phyloP scores from a whole-genome alignment of 1,140 invertebrate genomes.

The Plutomurus gul region DNA sequence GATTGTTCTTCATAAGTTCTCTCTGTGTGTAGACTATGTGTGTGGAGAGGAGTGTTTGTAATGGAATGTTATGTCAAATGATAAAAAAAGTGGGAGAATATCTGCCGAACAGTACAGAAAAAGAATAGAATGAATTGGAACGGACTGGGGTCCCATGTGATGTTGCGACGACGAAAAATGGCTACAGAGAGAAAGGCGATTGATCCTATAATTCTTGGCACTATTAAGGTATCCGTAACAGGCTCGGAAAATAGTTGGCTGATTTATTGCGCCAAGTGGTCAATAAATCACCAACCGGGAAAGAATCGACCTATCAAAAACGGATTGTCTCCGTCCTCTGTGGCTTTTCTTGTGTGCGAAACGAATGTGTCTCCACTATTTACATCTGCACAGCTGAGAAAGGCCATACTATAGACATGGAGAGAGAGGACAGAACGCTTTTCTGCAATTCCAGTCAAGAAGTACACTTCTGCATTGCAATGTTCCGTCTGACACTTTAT shows the following conservation, averaged over 20 bases:
- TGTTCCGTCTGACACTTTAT: too few relatives aligned
- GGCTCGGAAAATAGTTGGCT: slow-evolving; percentile 26
- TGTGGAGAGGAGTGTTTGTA: not conserved
- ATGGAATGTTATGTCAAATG: not conserved
- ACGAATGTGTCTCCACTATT: slow-evolving; percentile 11
- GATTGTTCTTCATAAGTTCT: too few relatives aligned
- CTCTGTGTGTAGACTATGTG: too few relatives aligned
- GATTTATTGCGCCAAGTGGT: slow-evolving; percentile 47
- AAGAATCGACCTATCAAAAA: slow-evolving; percentile 47
- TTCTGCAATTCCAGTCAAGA: too few relatives aligned
- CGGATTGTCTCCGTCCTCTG: slow-evolving; percentile 39
- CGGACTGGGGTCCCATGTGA: not conserved
- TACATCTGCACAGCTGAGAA: too few relatives aligned
- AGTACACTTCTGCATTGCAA: too few relatives aligned
- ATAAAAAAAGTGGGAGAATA: not conserved
- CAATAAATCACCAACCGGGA: slow-evolving; percentile 47
- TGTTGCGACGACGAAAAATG: slow-evolving; percentile 12
- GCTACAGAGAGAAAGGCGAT: slow-evolving; percentile 1
- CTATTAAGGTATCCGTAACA: slow-evolving; percentile 36
- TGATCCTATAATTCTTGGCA: slow-evolving; percentile 37
- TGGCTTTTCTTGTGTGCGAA: not conserved
- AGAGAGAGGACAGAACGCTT: too few relatives aligned
- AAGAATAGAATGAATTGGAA: not conserved
- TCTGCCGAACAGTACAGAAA: not conserved
- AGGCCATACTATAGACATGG: too few relatives aligned